Conservation (phyloP, 2,113 vertebrate species). For the Balaeniceps rex region DNA sequence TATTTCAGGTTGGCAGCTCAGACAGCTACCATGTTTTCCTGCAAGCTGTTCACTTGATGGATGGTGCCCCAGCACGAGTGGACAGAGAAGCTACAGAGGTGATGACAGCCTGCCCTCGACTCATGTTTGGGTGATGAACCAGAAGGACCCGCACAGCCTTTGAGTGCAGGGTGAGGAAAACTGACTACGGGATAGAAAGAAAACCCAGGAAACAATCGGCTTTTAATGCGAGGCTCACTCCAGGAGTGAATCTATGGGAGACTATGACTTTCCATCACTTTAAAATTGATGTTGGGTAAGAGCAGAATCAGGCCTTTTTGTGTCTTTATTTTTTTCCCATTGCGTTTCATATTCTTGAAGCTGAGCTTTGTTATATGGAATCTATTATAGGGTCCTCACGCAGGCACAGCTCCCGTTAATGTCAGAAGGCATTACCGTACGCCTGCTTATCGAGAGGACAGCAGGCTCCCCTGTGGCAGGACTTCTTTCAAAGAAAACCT, state of each 20-base stretch:
- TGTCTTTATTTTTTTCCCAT: neutral
- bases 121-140: conserved; percentile 34
- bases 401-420: neutral
- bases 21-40: neutral
- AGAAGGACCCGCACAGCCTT: neutral
- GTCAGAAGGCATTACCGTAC: neutral
- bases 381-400: fast-evolving
- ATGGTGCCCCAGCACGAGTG: neutral
- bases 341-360: neutral
- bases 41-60: conserved; percentile 11
- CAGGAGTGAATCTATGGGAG: neutral
- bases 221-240: neutral
- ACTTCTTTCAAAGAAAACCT: neutral
- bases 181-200: neutral
- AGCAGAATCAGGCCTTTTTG: neutral
- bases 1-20: conserved; percentile 12
- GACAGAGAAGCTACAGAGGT: conserved; percentile 17
- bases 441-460: neutral
- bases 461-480: neutral
- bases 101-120: conserved; percentile 1
- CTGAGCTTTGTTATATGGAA: neutral
- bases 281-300: neutral
- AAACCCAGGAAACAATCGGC: neutral
- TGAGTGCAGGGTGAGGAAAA: neutral
- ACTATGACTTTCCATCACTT: neutral